Evolutionary conservation across 1,140 invertebrate species (phyloP).

Genomic region (Aphelenchoides avenae): DNA sequence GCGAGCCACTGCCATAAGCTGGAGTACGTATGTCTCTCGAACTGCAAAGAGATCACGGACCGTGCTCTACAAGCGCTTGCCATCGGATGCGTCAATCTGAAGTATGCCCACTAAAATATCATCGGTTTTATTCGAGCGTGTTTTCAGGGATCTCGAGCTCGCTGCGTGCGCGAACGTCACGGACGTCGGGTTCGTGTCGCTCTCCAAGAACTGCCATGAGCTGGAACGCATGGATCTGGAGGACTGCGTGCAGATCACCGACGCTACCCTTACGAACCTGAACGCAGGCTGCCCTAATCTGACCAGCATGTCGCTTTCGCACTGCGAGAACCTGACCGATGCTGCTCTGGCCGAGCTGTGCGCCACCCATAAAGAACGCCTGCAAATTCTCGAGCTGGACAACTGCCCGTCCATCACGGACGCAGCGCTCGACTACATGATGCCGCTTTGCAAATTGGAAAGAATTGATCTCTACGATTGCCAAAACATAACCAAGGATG

Average conservation of each 20-base stretch:
- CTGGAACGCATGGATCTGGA: conserved; percentile 96
- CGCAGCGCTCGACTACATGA: conserved; percentile 87
- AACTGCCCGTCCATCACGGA: conserved; percentile 97
- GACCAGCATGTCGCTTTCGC: conserved; percentile 87
- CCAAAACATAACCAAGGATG: conserved; percentile 91
- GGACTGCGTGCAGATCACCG: conserved; percentile 88
- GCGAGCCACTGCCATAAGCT: conserved; percentile 76
- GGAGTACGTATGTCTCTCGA: conserved; percentile 83
- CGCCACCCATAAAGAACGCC: conserved; percentile 67
- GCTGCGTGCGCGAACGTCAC: conserved; percentile 90
- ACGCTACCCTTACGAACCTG: conserved; percentile 79
- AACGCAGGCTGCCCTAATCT: conserved; percentile 87
- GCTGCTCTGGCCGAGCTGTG: conserved; percentile 91
- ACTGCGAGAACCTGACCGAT: conserved; percentile 97
- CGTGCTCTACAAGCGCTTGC: conserved; percentile 75
- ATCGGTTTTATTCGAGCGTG: background rate
- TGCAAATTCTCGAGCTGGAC: conserved; percentile 87
- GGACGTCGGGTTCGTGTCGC: conserved; percentile 87
- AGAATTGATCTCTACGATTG: conserved; percentile 97
- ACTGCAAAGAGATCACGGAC: conserved; percentile 86
- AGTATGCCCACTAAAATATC: conserved; percentile 33
- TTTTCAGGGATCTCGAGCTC: conserved; percentile 78
- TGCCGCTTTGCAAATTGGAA: conserved; percentile 86
- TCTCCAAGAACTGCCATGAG: conserved; percentile 77
- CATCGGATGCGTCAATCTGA: conserved; percentile 37